Evolutionary conservation across 2,113 vertebrate species (phyloP).

Genomic region (Xiphophorus hellerii): DNA sequence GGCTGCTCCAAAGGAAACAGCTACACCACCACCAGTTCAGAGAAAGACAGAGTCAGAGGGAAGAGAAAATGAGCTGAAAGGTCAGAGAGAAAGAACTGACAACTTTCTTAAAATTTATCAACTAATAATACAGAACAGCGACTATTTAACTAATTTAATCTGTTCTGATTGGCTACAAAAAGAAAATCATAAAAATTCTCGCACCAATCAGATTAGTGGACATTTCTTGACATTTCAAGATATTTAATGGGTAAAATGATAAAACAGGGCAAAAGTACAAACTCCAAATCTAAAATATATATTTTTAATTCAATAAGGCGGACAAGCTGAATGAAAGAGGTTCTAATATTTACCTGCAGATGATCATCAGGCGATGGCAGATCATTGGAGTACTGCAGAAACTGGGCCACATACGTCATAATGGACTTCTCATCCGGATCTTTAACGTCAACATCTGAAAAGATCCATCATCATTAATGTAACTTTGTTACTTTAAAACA

Average conservation of each 20-base stretch:
- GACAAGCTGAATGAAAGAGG: background rate
- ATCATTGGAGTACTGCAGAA: constrained; percentile 88
- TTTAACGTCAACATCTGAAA: constrained; percentile 85
- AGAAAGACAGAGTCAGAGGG: background rate
- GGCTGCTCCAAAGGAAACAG: constrained; percentile 54
- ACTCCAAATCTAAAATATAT: too few species aligned
- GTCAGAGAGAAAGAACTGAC: background rate
- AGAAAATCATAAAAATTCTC: background rate
- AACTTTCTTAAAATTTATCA: background rate
- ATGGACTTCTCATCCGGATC: constrained; percentile 94
- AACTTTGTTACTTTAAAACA: background rate
- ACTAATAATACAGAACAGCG: background rate
- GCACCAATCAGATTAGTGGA: background rate
- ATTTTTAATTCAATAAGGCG: too few species aligned
- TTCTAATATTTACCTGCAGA: constrained; percentile 73
- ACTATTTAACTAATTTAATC: background rate
- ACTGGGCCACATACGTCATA: constrained; percentile 94
- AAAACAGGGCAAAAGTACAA: background rate
- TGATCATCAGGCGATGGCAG: constrained; percentile 65
- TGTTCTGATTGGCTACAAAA: background rate
- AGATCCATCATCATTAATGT: background rate
- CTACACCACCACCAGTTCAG: constrained; percentile 38
- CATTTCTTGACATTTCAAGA: background rate
- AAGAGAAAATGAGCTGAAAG: constrained; percentile 1
- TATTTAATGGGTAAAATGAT: background rate